phyloP scores from a whole-genome alignment of 2,113 vertebrate species.

The Phyllostomus discolor region DNA sequence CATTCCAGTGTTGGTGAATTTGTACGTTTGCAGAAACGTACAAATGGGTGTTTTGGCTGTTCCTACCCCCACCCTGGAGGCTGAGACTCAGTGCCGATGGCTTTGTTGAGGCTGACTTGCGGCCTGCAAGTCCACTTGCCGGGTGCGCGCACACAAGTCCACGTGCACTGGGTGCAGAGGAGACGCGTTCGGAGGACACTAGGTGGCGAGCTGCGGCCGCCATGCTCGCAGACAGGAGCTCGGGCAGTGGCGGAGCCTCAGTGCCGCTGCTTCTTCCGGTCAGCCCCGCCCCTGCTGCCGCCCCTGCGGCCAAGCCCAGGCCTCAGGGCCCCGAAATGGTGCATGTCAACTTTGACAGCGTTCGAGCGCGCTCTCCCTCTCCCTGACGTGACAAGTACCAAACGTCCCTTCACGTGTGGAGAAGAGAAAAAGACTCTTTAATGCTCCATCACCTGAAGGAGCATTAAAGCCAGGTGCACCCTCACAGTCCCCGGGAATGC shows the following conservation, averaged over 20 bases:
- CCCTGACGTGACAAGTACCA: neutral
- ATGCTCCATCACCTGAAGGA: neutral
- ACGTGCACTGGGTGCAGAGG: neutral
- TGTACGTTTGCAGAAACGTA: neutral
- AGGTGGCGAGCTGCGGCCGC: neutral
- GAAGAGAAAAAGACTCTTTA: neutral
- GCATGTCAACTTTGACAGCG: neutral
- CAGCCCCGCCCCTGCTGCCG: accelerated
- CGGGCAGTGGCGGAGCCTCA: neutral
- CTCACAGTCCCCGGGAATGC: no score
- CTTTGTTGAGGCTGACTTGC: neutral
- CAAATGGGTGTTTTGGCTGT: neutral
- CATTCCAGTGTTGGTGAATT: no score
- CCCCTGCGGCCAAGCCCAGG: neutral
- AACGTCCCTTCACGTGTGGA: neutral
- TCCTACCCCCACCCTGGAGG: neutral
- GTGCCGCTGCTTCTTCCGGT: accelerated
- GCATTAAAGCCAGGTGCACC: no score
- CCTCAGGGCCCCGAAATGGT: neutral
- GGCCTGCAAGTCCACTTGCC: accelerated
- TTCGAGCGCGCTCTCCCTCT: accelerated
- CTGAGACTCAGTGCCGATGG: neutral
- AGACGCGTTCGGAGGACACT: neutral
- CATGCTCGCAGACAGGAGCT: accelerated
- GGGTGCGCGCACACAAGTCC: neutral